Base-by-base conservation (phyloP, 2,797 vertebrate species). In the Myripristis jacobus region DNA sequence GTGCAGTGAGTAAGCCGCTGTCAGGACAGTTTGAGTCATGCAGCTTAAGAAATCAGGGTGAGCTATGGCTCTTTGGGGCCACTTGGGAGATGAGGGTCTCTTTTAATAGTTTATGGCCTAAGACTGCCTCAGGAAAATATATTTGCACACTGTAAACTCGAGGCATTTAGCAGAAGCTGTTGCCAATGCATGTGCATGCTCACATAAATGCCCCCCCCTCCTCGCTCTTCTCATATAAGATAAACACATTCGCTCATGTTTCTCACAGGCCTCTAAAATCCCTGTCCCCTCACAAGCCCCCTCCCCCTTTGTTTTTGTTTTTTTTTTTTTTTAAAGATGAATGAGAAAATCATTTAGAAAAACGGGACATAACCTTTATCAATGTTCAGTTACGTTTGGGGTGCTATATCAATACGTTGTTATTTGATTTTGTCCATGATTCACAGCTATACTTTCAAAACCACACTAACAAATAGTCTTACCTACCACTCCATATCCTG, bases 171-270 rank as follows among this genome's bases (percentile, higher is more conserved):
- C 66, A 51, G 22, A 52, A 43, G 21, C 25, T 53, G 61, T 66
- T 59, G 25, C 66, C 58, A 64, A 48, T 34, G 9, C 15, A 2
- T 22, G 8, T 36, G 36, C 66, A 56, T 60, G 53, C 43, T 51
- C 52, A 15, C 52, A 31, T 73, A 18, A 48, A 63, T 27, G 16
- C 22, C 58, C 24, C 15, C 57, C 22, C 4, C 31, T 10, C 16
- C n/a, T n/a, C 31, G 13, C 31, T 19, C 12, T 10, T 19, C 48
- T 60, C 1, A 44, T 63, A 66, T 61, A 79, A 79, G 80, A 72
- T 73, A 43, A 65, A 77, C 79, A 79, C 59, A 74, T 82, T 72
- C 51, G 53, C 66, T 73, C 25, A 54, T 76, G 46, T 53, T 63
- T 85, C 47, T 71, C 13, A 9, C 66, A 78, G 52, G 66, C 60